These are phyloP conservation scores for Stegastes partitus DNA, from an alignment of 2,113 vertebrate genomes.

Conservation along the genomic window DNA sequence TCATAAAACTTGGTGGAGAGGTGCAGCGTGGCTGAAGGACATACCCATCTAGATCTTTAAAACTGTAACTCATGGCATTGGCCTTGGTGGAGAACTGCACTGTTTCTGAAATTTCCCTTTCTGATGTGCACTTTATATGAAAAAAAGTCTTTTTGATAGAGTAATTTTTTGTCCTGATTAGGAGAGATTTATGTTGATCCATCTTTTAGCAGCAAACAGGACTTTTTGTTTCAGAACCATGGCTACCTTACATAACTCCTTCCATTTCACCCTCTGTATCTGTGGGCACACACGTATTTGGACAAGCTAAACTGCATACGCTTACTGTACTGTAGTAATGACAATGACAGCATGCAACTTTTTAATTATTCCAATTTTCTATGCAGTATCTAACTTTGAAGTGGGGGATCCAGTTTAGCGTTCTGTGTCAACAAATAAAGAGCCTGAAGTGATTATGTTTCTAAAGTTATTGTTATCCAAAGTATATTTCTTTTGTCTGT, in stretches of 20 bases:
- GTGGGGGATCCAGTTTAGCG: slow-evolving; percentile 3
- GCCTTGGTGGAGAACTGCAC: too few species aligned
- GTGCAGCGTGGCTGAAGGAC: too few species aligned
- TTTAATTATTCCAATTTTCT: slow-evolving; percentile 48
- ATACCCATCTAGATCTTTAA: too few species aligned
- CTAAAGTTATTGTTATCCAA: slow-evolving; percentile 40
- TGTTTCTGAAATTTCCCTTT: too few species aligned
- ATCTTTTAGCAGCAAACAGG: neutral
- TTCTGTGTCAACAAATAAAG: slow-evolving; percentile 38
- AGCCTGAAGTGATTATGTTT: slow-evolving; percentile 40
- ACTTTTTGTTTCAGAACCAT: neutral
- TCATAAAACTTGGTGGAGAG: too few species aligned
- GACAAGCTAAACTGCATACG: slow-evolving; percentile 31
- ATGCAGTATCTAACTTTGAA: slow-evolving; percentile 42
- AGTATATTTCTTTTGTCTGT: slow-evolving; percentile 46
- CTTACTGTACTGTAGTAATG: slow-evolving; percentile 38
- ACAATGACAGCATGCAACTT: slow-evolving; percentile 35
- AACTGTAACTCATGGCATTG: too few species aligned
- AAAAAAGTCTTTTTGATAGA: too few species aligned
- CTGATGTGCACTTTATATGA: too few species aligned
- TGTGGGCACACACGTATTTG: neutral
- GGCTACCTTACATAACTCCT: neutral
- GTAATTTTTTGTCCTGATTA: neutral
- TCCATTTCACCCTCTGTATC: slow-evolving; percentile 8
- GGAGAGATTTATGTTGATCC: neutral